Conservation (phyloP, 1,140 invertebrate species). For the Drosophila ohnishii region DNA sequence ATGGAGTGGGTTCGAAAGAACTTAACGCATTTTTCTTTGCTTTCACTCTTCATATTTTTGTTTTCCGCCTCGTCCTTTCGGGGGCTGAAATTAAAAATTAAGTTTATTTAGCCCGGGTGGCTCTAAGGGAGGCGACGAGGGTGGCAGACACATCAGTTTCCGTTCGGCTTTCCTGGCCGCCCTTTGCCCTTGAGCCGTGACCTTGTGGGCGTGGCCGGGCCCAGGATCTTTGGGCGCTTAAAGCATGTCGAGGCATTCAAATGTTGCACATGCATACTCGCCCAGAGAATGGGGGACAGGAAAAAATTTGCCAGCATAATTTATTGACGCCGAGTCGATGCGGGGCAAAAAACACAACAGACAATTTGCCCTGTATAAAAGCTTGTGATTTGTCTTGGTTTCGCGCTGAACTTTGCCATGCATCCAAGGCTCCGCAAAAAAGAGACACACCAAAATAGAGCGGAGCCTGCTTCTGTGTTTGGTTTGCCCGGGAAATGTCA, state of each 20-base stretch:
- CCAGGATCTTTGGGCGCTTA: neutral
- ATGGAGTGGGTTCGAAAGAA: conserved; percentile 15
- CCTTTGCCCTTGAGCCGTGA: conserved; percentile 67
- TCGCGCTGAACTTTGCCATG: conserved; percentile 57
- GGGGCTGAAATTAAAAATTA: conserved; percentile 65
- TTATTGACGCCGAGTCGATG: conserved; percentile 48
- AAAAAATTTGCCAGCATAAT: conserved; percentile 66
- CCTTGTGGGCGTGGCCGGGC: conserved; percentile 54
- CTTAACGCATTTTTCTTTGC: conserved; percentile 63
- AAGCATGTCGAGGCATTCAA: conserved; percentile 62
- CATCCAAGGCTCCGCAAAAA: conserved; percentile 26
- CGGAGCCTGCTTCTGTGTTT: conserved; percentile 28
- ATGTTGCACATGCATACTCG: conserved; percentile 58
- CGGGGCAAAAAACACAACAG: conserved; percentile 55
- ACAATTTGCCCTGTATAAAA: conserved; percentile 79
- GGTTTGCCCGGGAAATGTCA: conserved; percentile 71
- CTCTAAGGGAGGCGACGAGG: neutral
- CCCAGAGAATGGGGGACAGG: neutral
- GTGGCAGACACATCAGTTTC: conserved; percentile 29
- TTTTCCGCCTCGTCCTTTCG: conserved; percentile 30
- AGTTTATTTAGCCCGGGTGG: conserved; percentile 56
- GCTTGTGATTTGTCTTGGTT: conserved; percentile 80
- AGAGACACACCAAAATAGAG: conserved; percentile 19
- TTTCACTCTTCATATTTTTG: conserved; percentile 55
- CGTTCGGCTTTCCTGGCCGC: conserved; percentile 6